Base-by-base conservation (phyloP, 1,140 invertebrate species). In the Lordiphosa mommai region DNA sequence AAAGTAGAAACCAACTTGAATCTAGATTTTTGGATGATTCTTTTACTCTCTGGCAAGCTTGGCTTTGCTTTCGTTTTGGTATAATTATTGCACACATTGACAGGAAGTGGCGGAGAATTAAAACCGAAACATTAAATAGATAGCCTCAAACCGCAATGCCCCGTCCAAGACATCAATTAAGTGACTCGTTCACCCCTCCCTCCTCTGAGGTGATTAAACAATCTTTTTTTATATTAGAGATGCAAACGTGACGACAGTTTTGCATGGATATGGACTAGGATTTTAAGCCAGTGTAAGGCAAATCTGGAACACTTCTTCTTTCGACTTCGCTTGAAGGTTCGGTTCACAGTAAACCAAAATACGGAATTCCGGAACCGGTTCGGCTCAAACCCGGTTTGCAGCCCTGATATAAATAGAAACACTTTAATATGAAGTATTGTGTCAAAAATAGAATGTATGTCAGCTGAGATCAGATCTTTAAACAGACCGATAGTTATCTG, bases 51-150 rank as follows among this genome's bases (percentile, higher is more conserved):
- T 66, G 14, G 3, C 27, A 43, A 3, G n/a, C 33, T n/a, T 1
- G 27, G 40, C 44, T 55, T 47, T 37, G 23, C 33, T 38, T 23
- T 67, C 44, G 37, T 52, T 72, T 55, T 41, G 58, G 43, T 61
- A 61, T 65, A 65, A 65, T 65, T 65, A 65, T 56, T 40, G 40
- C 46, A 40, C 5, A 34, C 61, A 63, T 60, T 71, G 67, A 66
- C 76, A 82, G 76, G 71, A 80, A 80, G 76, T 76, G 76, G 38
- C 56, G 44, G 41, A 61, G 77, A 80, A 80, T 80, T 80, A 67
- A 80, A 82, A 71, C 57, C 53, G 60, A 67, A 76, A 73, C 76
- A 80, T 80, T 80, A 80, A 80, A 80, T 63, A 76, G 76, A 80
- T 80, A 80, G 71, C 67, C 58, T 56, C 64, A 51, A 63, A 64